Base-by-base conservation (phyloP, 2,113 vertebrate genomes). In the Gopherus evgoodei region DNA sequence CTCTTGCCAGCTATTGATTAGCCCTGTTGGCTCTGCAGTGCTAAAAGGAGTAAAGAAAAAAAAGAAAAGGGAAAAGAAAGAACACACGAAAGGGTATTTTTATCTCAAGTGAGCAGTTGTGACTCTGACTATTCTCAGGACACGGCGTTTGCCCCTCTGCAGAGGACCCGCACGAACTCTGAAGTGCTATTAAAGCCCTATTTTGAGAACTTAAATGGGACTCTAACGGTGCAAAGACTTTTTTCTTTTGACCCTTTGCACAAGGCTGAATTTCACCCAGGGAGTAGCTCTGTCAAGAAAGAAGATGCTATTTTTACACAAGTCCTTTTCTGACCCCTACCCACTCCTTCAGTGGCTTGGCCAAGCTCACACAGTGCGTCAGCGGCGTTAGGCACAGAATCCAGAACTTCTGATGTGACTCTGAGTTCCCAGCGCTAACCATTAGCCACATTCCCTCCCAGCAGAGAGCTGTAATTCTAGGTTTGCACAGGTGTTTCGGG, bases 291-390 rank as follows among this genome's bases (percentile, higher is more conserved):
- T 90, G 65, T 83, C 80, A 83, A 81, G 65, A 35, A 57, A 84
- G 29, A 31, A 87, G 90, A 56, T 14, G 49, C 17, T 57, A 31
- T 21, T 27, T 44, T 44, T 50, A 54, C 93, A 35, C 42, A 76
- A 76, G 24, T 44, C 25, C 62, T 81, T 86, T 94, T 90, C 80
- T 96, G 93, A 84, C 91, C 93, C 72, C 54, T 75, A 25, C 83
- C 57, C 81, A 47, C 95, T 86, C 88, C 93, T 92, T 90, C 65
- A 59, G 91, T 86, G 91, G 38, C 86, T 72, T 78, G 72, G 0
- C 0, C 72, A 50, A 47, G 29, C 84, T 80, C 86, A 47, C 57
- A 31, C 8, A 79, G 86, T 25, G 85, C 93, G 38, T 88, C 92
- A 50, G 75, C 49, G 31, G 76, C 35, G 16, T 52, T 91, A 78